Percentiles rank a stretch among this genome's conserved stretches.
These are phyloP conservation scores for Podarcis raffonei DNA, from an alignment of 2,113 vertebrate genomes.

Conservation along the genomic window DNA sequence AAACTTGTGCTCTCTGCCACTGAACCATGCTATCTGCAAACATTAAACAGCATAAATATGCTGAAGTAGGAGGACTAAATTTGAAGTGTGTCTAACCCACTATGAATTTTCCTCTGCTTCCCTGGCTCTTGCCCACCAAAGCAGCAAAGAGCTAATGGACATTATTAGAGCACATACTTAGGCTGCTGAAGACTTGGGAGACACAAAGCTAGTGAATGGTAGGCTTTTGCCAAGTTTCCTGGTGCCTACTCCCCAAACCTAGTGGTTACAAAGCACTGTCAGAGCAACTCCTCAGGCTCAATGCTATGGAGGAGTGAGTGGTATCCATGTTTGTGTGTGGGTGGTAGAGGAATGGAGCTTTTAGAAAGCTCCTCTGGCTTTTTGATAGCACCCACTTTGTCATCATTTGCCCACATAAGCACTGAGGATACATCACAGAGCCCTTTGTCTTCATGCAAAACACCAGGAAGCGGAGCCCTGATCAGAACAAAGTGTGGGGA, in stretches of 20 bases:
- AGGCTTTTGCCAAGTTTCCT: not conserved
- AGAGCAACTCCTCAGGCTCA: not conserved
- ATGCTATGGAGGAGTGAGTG: not conserved
- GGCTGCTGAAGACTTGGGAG: not conserved
- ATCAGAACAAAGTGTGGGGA: not conserved
- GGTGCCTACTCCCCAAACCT: not conserved
- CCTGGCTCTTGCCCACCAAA: not conserved
- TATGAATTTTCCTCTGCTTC: not conserved
- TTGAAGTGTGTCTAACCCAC: not conserved
- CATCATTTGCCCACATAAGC: not conserved
- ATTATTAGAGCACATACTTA: not conserved
- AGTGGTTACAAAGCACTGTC: not conserved
- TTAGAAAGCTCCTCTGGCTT: not conserved
- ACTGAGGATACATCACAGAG: not conserved
- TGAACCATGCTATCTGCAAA: not conserved
- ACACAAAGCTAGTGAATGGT: too few species aligned
- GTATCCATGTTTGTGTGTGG: not conserved
- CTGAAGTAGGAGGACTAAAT: not conserved
- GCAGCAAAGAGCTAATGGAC: not conserved
- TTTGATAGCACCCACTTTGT: not conserved
- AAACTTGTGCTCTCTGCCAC: not conserved
- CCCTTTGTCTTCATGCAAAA: not conserved
- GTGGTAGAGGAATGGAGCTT: not conserved
- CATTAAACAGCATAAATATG: not conserved
- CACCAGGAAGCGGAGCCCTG: not conserved